Base-by-base conservation (phyloP, 2,113 vertebrate species). In the Todiramphus saurophagus region DNA sequence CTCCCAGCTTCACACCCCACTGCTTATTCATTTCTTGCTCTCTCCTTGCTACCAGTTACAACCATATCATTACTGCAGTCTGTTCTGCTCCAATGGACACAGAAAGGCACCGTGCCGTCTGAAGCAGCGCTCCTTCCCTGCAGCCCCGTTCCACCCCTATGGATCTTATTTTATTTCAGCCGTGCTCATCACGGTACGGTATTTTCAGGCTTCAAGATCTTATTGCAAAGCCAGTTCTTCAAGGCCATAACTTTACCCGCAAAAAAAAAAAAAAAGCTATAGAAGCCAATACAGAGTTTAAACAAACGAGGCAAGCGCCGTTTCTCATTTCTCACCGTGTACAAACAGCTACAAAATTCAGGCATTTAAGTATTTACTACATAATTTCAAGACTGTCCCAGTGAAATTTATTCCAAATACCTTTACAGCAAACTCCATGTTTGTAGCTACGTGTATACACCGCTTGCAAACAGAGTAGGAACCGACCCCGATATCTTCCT, bases 381-480 rank as follows among this genome's bases (percentile, higher is more conserved):
- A 8, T 28, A 53, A 5, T 46, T 84, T 78, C 41, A 88, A 31
- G 81, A 41, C 50, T 48, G 63, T 37, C 73, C 93, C 15, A 86
- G 46, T 17, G 55, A 11, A 88, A 56, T 67, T 64, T 33, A 69
- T 33, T 66, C 12, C 9, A 63, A 75, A 39, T 98, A 99, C 99
- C 99, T 99, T 99, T 67, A 99, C 99, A 93, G 99, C 99, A 96
- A 99, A 99, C 97, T 99, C 99, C 98, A 99, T 98, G 73, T 98
- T 98, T 48, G 99, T 99, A 96, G 98, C 97, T 97, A 97, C 92
- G 96, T 99, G 99, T 70, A 99, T 93, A 73, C 99, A 99, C 60
- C 99, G 98, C 96, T 99, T 99, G 96, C 99, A 99, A 82, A 99
- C 99, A 5, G 99, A 99, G 94, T 99, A 99, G 44, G 99, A 99